Base-by-base conservation (phyloP, 2,797 vertebrate species). In the Leuciscus waleckii region DNA sequence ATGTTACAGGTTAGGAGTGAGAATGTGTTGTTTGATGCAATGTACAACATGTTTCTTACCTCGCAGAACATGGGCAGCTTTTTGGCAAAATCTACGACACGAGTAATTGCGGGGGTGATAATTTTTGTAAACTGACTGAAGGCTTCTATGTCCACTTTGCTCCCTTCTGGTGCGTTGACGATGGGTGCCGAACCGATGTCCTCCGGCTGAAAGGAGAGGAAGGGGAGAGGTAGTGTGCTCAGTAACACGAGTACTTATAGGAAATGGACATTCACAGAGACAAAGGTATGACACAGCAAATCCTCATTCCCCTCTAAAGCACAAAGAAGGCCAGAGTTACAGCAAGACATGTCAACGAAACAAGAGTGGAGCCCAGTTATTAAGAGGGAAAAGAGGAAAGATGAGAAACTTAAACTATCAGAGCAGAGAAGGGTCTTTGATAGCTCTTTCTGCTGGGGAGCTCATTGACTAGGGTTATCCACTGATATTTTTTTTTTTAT, bases 41-140 rank as follows among this genome's bases (percentile, higher is more conserved):
- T n/a, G 41, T 26, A 29, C 70, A 43, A 7, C 26, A 11, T 39
- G 13, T 6, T 16, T 35, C 92, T 91, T 73, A 99, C 98, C 97
- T 99, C 98, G 95, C 98, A 99, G 93, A 99, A 99, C 98, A 99
- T 99, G 92, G 98, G 98, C 95, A 99, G 96, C 95, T 99, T 99
- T 98, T 99, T 99, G 98, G 98, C 98, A 97, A 99, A 99, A 96
- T 99, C 98, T 95, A 99, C 98, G 94, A 99, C 98, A 95, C 98
- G 96, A 90, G 98, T 99, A 95, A 99, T 99, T 95, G 98, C 98
- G 94, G 98, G 98, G 96, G 98, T 99, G 97, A 99, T 99, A 93
- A 99, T 99, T 96, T 99, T 99, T 96, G 98, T 99, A 96, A 99
- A 99, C 96, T 99, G 98, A 95, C 98, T 98, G 96, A 99, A 99